phyloP scores from a whole-genome alignment of 2,113 vertebrate species.

The Mustelus asterias region DNA sequence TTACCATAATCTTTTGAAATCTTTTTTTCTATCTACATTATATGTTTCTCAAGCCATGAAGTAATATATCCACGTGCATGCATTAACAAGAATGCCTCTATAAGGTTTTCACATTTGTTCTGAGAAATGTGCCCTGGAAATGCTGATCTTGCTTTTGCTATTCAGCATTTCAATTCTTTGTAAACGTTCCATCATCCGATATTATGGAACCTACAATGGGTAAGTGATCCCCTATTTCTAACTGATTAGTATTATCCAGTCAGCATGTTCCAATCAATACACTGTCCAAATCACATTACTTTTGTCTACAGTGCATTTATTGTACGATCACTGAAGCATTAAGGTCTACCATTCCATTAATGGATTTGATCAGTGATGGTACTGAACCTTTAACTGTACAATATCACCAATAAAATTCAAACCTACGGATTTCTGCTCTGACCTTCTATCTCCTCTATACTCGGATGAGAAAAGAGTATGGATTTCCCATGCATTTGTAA shows the following conservation, averaged over 20 bases:
- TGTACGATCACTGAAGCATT: conserved; percentile 28
- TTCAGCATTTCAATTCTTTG: background rate
- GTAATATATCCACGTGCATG: background rate
- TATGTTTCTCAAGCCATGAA: background rate
- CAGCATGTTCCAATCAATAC: conserved; percentile 35
- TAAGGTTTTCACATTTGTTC: background rate
- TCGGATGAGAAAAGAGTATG: background rate
- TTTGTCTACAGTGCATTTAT: conserved; percentile 19
- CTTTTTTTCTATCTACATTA: background rate
- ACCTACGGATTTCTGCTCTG: background rate
- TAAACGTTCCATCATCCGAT: background rate
- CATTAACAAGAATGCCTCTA: background rate
- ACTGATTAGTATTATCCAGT: conserved; percentile 31
- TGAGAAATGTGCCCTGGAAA: background rate
- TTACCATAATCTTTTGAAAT: background rate
- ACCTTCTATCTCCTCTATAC: background rate
- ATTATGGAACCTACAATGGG: conserved; percentile 4
- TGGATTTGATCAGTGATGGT: conserved; percentile 26
- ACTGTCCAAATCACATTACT: conserved; percentile 19
- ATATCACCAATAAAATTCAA: conserved; percentile 23
- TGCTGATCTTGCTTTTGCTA: conserved; percentile 29
- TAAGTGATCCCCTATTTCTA: conserved; percentile 32
- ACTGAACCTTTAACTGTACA: background rate
- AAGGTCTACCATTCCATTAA: conserved; percentile 23
- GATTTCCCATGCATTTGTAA: background rate